A percentile compares a stretch with the other conserved stretches of the same genome.
Conservation (phyloP, 2,797 vertebrate genomes). For the Spinus olivaceus region DNA sequence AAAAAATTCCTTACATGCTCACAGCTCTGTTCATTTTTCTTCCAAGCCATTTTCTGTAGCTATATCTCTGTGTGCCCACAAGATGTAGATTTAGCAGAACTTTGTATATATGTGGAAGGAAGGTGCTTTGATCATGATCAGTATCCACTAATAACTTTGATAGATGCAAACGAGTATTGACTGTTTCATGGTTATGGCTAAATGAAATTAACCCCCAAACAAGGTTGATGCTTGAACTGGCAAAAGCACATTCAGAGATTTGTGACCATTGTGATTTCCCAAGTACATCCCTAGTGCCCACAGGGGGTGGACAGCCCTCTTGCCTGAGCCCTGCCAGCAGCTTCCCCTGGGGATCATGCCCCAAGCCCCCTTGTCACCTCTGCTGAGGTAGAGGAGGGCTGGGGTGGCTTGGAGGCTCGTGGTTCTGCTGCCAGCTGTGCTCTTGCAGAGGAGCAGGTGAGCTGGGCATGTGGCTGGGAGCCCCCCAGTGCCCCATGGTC, state of each 20-base stretch:
- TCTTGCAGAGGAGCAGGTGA: background rate
- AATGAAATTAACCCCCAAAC: background rate
- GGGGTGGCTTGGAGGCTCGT: background rate
- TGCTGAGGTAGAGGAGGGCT: background rate
- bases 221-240: background rate
- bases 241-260: background rate
- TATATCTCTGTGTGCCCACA: background rate
- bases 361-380: background rate
- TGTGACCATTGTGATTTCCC: background rate
- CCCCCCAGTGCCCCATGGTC: accelerated
- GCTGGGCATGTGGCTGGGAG: background rate
- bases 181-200: background rate
- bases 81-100: background rate
- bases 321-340: background rate
- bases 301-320: background rate
- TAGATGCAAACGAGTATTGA: background rate
- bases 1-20: background rate
- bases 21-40: background rate
- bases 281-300: background rate
- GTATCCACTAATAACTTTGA: background rate
- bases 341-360: background rate
- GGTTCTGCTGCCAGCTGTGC: background rate
- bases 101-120: background rate
- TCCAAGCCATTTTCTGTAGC: background rate
- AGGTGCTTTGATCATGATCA: background rate